Base-by-base conservation (phyloP, 2,113 vertebrate genomes). In the Tringa solitaria region DNA sequence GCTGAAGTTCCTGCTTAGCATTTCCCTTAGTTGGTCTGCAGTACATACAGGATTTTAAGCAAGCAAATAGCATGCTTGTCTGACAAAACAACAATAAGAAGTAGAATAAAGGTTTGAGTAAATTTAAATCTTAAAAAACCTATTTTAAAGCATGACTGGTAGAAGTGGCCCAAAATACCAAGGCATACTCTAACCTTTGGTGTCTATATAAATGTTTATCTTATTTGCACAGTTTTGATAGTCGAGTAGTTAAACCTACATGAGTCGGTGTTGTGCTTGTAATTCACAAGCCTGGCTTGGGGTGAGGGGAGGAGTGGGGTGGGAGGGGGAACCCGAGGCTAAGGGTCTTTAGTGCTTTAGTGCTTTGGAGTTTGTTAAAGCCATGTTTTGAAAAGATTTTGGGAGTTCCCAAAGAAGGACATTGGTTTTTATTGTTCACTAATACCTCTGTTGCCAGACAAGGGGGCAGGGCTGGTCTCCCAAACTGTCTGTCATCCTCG, bases 401-500 rank as follows among this genome's bases (percentile, higher is more conserved):
- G 79, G 93, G 94, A 95, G 90, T 96, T 97, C 68, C 81, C 75
- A 74, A 63, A 79, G 14, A 37, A 81, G 51, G 75, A 74, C 15
- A 41, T 83, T 96, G 56, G 5, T 20, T 95, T 90, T 96, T 96
- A 75, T 84, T 84, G 27, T 80, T 89, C 17, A 5, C 61, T 85
- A 75, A 76, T 30, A 63, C 17, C 33, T 76, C 72, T 87, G 56
- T 88, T 96, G 87, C 97, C 92, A 96, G 72, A 89, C 35, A 74
- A 67, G 73, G 76, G 69, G 63, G 67, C 27, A 70, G 74, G 67
- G 60, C 84, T 91, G 83, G n/a, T 57, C 82, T 96, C 92, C 68
- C 73, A 93, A 89, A 87, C 59, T 89, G 69, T 70, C 65, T 81
- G 53, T 93, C 84, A 61, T 57, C 69, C 59, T 84, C 1, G 10